A percentile compares a stretch with the other conserved stretches of the same genome.
Conservation (phyloP, 2,113 vertebrate genomes). For the Montifringilla adamsi region DNA sequence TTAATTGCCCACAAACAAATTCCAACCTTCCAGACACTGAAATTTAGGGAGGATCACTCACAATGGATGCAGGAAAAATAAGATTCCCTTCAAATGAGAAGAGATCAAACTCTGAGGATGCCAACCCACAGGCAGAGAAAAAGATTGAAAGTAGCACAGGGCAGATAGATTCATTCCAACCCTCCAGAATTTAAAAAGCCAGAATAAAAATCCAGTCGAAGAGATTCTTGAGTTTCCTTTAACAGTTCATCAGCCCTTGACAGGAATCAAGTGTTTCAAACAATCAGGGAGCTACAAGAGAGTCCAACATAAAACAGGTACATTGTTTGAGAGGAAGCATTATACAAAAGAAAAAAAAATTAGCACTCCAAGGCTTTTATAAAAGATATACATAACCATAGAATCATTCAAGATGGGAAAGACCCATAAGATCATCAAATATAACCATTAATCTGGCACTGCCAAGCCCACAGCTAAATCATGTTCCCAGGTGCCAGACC, state of each 20-base stretch:
- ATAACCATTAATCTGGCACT: neutral
- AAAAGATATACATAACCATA: neutral
- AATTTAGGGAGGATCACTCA: neutral
- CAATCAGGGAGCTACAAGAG: neutral
- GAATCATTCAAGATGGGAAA: neutral
- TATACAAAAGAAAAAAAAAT: neutral
- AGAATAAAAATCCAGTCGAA: neutral
- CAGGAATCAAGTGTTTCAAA: neutral
- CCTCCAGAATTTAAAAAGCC: neutral
- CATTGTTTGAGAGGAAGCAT: neutral
- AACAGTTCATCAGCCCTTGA: neutral
- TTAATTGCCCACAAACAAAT: neutral
- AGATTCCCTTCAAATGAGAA: neutral
- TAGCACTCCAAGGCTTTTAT: neutral
- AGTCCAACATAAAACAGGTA: neutral
- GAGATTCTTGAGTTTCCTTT: neutral
- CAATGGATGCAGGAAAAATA: neutral
- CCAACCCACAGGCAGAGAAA: neutral
- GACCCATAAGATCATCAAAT: neutral
- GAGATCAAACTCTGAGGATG: neutral
- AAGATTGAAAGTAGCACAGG: neutral
- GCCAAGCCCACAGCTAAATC: neutral
- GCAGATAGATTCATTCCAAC: neutral
- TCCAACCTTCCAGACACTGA: neutral
- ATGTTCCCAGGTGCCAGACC: neutral